phyloP scores from a whole-genome alignment of 2,888 invertebrate genomes.

The Horisme vitalbata region DNA sequence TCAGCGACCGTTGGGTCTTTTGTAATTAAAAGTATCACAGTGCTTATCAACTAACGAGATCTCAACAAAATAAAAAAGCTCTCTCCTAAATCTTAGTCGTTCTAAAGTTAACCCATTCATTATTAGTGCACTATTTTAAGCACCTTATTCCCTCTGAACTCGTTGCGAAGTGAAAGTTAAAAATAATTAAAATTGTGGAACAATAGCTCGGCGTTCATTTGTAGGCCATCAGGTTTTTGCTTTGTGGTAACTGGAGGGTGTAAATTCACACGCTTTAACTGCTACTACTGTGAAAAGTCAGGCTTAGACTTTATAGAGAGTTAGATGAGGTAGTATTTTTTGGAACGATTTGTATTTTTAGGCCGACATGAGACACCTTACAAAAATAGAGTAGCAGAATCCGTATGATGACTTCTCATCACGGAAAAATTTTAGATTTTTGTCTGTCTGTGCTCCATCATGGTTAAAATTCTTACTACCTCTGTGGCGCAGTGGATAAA shows the following conservation, averaged over 20 bases:
- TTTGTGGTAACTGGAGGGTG: conserved; percentile 46
- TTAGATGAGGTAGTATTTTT: too few species aligned
- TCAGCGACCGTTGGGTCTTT: too few species aligned
- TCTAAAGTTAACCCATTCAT: conserved; percentile 14
- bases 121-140: conserved; percentile 16
- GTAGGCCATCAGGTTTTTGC: conserved; percentile 54
- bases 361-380: too few species aligned
- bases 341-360: too few species aligned
- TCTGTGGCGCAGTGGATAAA: too few species aligned
- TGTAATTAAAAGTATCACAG: too few species aligned
- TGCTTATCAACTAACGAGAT: conserved; percentile 1
- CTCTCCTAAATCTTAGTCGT: conserved; percentile 7
- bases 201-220: conserved; percentile 48
- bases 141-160: conserved; percentile 7
- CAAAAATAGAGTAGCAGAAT: too few species aligned
- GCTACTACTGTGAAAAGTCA: neutral
- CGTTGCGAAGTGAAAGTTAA: conserved; percentile 15
- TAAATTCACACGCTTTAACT: conserved; percentile 39
- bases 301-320: too few species aligned
- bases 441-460: too few species aligned
- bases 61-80: conserved; percentile 3
- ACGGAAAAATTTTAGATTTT: too few species aligned
- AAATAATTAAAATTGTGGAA: conserved; percentile 47
- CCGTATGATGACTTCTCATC: too few species aligned
- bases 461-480: too few species aligned